Percentiles rank a stretch among this genome's conserved stretches.
Evolutionary conservation across 2,113 vertebrate species (phyloP).

Genomic region (Rhinoptilus africanus): DNA sequence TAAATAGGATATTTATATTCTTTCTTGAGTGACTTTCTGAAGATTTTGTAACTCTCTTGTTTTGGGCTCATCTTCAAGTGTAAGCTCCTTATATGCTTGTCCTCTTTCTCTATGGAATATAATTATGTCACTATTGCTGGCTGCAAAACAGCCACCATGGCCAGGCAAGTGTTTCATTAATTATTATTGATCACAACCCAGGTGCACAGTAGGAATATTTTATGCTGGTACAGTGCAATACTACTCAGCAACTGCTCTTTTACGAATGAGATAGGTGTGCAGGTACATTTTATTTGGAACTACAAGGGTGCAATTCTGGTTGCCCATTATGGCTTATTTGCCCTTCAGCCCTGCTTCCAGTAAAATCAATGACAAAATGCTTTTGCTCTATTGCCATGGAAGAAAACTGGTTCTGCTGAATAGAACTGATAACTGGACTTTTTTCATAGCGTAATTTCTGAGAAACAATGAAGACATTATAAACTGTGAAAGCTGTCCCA

Average conservation of each 20-base stretch:
- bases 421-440: neutral
- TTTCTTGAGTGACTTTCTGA: neutral
- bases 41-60: neutral
- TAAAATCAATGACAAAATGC: neutral
- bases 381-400: neutral
- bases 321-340: neutral
- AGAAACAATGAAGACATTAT: neutral
- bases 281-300: neutral
- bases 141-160: neutral
- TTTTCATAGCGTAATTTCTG: neutral
- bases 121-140: neutral
- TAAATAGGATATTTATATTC: neutral
- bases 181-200: neutral
- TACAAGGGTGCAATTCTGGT: fast-evolving
- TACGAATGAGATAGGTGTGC: neutral
- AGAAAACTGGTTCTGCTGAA: neutral
- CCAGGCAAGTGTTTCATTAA: neutral
- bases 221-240: neutral
- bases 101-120: neutral
- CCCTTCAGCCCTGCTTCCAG: neutral
- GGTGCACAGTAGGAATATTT: neutral
- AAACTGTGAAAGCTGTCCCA: neutral
- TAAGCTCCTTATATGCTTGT: neutral
- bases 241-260: neutral
- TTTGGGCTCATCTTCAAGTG: neutral